These are phyloP conservation scores for Pelagia noctiluca DNA, from an alignment of 30 jellyfish, hydroid and myxozoan genomes.

Conservation along the genomic window DNA sequence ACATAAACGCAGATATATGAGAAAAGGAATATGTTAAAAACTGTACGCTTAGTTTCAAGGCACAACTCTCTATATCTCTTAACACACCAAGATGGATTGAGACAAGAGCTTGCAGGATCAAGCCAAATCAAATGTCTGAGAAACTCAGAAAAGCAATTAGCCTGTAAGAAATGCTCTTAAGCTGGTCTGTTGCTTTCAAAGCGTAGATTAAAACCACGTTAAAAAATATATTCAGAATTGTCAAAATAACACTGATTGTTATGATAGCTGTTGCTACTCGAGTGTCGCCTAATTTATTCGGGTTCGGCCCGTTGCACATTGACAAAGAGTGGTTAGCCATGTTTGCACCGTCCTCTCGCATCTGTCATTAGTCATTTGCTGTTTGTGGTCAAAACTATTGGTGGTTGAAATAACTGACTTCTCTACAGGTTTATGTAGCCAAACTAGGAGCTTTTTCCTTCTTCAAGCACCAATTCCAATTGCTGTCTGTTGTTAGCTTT, in stretches of 20 bases:
- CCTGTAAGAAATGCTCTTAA: constrained; percentile 29
- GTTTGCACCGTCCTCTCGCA: no score
- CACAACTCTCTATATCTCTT: constrained; percentile 22
- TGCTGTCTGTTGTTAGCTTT: no score
- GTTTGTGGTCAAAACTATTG: no score
- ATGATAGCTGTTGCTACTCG: no score
- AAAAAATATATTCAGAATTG: constrained; percentile 37
- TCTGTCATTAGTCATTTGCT: no score
- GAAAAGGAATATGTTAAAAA: constrained; percentile 47
- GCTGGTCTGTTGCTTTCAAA: constrained; percentile 34
- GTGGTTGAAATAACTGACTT: no score
- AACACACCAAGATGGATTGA: constrained; percentile 25
- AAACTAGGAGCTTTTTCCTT: no score
- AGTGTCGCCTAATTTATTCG: no score
- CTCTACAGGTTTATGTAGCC: no score
- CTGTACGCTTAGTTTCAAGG: constrained; percentile 41
- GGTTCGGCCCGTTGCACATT: no score
- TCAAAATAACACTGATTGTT: constrained; percentile 1
- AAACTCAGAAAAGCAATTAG: constrained; percentile 34
- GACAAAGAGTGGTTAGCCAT: no score
- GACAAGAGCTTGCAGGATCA: constrained; percentile 46
- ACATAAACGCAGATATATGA: constrained; percentile 45
- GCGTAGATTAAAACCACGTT: constrained; percentile 11
- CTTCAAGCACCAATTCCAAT: no score
- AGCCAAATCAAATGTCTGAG: constrained; percentile 48